These are phyloP conservation scores for Lasiurus cinereus DNA, from an alignment of 2,113 vertebrate species.

Conservation along the genomic window DNA sequence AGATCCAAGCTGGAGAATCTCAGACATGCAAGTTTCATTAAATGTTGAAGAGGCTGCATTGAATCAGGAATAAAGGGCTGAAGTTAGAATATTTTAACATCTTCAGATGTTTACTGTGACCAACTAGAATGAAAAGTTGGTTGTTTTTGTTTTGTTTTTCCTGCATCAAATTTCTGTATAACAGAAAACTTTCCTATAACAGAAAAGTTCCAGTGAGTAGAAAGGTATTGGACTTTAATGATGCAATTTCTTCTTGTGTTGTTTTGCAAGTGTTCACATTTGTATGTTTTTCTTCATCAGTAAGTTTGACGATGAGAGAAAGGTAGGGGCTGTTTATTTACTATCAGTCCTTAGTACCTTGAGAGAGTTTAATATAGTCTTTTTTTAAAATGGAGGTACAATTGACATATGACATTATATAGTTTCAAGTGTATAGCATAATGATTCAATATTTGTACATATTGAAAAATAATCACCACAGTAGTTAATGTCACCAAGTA, in stretches of 20 bases:
- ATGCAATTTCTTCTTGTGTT: neutral
- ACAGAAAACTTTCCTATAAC: slow-evolving; percentile 14
- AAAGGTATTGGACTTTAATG: neutral
- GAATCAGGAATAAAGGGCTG: neutral
- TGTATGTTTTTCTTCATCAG: neutral
- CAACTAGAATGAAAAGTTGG: neutral
- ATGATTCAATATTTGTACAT: neutral
- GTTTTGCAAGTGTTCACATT: neutral
- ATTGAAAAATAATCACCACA: neutral
- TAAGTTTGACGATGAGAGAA: neutral
- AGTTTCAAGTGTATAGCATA: neutral
- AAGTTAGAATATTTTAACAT: slow-evolving; percentile 25
- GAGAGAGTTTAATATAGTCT: neutral
- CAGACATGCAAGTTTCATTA: slow-evolving; percentile 55
- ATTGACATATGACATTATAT: neutral
- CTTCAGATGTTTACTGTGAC: neutral
- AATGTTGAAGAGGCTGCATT: neutral
- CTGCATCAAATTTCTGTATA: neutral
- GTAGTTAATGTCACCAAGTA: neutral
- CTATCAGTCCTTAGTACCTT: neutral
- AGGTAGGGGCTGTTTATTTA: neutral
- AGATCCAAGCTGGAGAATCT: neutral
- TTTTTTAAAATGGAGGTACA: neutral
- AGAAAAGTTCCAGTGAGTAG: neutral
- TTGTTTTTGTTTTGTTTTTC: neutral